Conservation (phyloP, 2,888 invertebrate species). For the Trissoscelio sp. region DNA sequence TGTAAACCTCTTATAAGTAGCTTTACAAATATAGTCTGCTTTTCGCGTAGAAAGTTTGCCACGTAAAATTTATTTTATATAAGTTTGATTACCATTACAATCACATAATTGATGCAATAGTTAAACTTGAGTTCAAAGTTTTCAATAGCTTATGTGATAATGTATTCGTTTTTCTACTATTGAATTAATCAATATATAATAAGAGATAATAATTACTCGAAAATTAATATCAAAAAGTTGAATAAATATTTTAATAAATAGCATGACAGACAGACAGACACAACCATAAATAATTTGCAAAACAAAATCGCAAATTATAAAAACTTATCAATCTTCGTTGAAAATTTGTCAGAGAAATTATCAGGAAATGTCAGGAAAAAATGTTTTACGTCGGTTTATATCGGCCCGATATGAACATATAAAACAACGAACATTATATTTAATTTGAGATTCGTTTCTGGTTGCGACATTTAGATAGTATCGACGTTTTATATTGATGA, state of each 20-base stretch:
- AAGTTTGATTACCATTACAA: conserved; percentile 7
- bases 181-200: too few species aligned
- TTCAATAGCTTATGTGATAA: too few species aligned
- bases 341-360: too few species aligned
- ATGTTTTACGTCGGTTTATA: not conserved
- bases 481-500: conserved; percentile 57
- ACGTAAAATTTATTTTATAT: conserved; percentile 21
- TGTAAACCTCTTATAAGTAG: conserved; percentile 14
- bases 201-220: too few species aligned
- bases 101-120: conserved; percentile 4
- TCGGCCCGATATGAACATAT: not conserved
- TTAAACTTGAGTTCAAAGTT: too few species aligned
- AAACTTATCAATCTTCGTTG: too few species aligned
- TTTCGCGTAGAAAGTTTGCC: conserved; percentile 19
- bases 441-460: conserved; percentile 43
- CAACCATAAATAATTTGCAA: too few species aligned
- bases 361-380: not conserved
- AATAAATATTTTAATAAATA: too few species aligned
- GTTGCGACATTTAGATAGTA: conserved; percentile 44
- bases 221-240: too few species aligned
- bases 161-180: too few species aligned
- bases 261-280: too few species aligned
- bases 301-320: too few species aligned
- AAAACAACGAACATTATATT: conserved; percentile 28
- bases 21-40: conserved; percentile 19